A percentile compares a stretch with the other conserved stretches of the same genome.
phyloP scores from a whole-genome alignment of 2,888 invertebrate species.

The Dromius quadrimaculatus region DNA sequence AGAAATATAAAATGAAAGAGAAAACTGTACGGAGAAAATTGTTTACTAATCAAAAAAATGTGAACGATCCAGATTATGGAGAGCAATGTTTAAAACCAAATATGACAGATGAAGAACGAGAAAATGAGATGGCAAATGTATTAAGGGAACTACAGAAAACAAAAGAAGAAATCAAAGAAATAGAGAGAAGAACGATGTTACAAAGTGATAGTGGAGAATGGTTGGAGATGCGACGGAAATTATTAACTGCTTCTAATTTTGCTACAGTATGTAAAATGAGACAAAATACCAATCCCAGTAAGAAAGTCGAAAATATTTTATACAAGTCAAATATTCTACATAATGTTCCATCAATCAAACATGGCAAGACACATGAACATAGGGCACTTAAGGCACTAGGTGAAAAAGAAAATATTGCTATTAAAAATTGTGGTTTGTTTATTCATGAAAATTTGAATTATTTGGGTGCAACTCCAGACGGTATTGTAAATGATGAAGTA shows the following conservation, averaged over 20 bases:
- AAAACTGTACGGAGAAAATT: background rate
- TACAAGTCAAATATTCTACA: background rate
- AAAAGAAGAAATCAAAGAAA: background rate
- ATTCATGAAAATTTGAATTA: background rate
- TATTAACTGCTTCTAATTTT: constrained; percentile 22
- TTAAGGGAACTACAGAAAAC: background rate
- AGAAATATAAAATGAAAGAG: background rate
- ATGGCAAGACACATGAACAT: background rate
- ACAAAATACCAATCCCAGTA: background rate
- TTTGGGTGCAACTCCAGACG: constrained; percentile 20
- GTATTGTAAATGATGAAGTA: background rate
- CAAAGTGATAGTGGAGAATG: background rate
- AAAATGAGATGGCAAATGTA: background rate
- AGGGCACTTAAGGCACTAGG: background rate
- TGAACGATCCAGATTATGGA: background rate
- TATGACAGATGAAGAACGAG: background rate
- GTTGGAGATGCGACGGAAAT: background rate
- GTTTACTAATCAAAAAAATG: background rate
- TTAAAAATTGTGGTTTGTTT: constrained; percentile 10
- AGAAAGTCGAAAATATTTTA: background rate
- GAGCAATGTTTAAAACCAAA: background rate
- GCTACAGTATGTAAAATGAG: constrained; percentile 3
- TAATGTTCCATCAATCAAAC: background rate
- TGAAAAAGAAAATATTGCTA: constrained; percentile 2
- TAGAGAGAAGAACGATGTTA: background rate